A percentile compares a stretch with the other conserved stretches of the same genome.
Evolutionary conservation across 35 echinoderm and acorn worm genomes (phyloP).

Genomic region (Strongylocentrotus purpuratus): DNA sequence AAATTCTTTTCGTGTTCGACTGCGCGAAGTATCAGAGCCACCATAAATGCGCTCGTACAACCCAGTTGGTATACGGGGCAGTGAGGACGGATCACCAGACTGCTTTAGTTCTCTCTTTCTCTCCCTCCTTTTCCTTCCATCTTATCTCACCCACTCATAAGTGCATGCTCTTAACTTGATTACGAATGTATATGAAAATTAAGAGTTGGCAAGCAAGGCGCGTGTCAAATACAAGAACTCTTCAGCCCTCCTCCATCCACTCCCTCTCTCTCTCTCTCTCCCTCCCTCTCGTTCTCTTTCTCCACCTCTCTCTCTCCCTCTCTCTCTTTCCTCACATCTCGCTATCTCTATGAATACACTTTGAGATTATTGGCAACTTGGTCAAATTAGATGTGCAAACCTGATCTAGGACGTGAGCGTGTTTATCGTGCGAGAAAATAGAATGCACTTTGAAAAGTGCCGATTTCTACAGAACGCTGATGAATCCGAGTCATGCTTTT

Average conservation of each 20-base stretch:
- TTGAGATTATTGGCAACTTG: constrained; percentile 31
- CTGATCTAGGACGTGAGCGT: constrained; percentile 6
- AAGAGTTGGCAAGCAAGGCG: constrained; percentile 24
- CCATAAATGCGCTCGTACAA: too few species aligned
- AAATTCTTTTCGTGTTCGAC: too few species aligned
- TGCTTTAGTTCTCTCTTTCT: not conserved
- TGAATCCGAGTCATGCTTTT: not conserved
- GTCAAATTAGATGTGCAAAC: constrained; percentile 36
- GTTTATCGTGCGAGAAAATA: not conserved
- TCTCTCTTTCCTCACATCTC: not conserved
- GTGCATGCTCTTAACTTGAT: constrained; percentile 47
- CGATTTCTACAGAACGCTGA: not conserved
- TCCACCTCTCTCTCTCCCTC: not conserved
- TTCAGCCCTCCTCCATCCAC: too few species aligned
- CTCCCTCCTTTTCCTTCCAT: not conserved
- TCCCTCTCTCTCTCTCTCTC: too few species aligned
- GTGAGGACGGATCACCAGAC: not conserved
- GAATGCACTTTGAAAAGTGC: not conserved
- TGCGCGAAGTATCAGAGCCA: too few species aligned
- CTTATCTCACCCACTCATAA: not conserved
- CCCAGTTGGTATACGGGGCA: too few species aligned
- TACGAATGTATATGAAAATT: constrained; percentile 52
- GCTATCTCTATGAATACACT: not conserved
- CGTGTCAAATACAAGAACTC: not conserved
- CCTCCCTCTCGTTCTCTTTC: not conserved